phyloP scores from a whole-genome alignment of 2,113 vertebrate species.

The Rattus norvegicus region GRCr8 NC_086035.1:24993001-24993500 shows the following conservation, averaged over 20 bases:
- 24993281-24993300: neutral
- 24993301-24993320: neutral
- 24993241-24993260: neutral
- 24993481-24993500: neutral
- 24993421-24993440: neutral
- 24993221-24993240: neutral
- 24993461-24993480: neutral
- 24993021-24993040: neutral
- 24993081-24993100: neutral
- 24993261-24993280: neutral
- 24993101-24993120: neutral
- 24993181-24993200: neutral
- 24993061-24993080: neutral
- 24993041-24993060: neutral
- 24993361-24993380: neutral
- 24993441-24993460: neutral
- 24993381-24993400: neutral
- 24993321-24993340: neutral
- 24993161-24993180: neutral
- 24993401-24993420: neutral
- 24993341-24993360: neutral
- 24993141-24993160: neutral
- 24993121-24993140: slow-evolving; percentile 31
- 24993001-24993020: neutral
- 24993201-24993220: neutral